Percentiles rank a stretch among this genome's conserved stretches.
Conservation (phyloP, 2,797 vertebrate genomes). For the Phaenicophaeus curvirostris region DNA sequence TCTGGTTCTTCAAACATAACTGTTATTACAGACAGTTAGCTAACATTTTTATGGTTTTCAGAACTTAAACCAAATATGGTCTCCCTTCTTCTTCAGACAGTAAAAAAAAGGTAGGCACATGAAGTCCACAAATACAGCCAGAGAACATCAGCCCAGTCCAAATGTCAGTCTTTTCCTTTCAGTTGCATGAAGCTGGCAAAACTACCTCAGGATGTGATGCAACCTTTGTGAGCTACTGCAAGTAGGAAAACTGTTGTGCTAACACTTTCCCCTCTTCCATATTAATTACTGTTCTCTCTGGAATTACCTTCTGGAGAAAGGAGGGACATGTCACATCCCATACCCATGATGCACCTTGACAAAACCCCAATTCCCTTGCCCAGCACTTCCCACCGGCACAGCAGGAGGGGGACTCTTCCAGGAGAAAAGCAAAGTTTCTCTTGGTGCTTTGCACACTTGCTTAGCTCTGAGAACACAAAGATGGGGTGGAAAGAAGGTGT, state of each 20-base stretch:
- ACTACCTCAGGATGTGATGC: background rate
- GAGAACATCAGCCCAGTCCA: background rate
- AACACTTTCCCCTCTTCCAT: background rate
- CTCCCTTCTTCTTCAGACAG: background rate
- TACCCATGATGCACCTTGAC: background rate
- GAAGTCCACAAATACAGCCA: background rate
- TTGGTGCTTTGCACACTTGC: accelerated
- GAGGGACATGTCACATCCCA: background rate
- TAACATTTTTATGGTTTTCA: background rate
- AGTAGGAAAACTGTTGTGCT: background rate
- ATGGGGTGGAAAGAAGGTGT: background rate
- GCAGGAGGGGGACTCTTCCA: background rate
- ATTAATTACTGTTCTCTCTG: background rate
- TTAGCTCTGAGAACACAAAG: background rate
- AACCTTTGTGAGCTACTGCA: background rate
- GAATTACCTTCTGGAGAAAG: background rate
- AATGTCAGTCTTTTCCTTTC: slow-evolving; percentile 4
- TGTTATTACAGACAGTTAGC: background rate
- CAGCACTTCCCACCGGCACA: background rate
- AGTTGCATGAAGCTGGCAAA: slow-evolving; percentile 6
- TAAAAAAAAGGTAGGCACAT: background rate
- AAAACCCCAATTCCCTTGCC: background rate
- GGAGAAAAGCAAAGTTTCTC: background rate
- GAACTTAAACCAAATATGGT: background rate
- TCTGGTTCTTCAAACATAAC: background rate